Evolutionary conservation across 2,797 vertebrate species (phyloP).

Genomic region (Acrossocheilus wenchowensis): DNA sequence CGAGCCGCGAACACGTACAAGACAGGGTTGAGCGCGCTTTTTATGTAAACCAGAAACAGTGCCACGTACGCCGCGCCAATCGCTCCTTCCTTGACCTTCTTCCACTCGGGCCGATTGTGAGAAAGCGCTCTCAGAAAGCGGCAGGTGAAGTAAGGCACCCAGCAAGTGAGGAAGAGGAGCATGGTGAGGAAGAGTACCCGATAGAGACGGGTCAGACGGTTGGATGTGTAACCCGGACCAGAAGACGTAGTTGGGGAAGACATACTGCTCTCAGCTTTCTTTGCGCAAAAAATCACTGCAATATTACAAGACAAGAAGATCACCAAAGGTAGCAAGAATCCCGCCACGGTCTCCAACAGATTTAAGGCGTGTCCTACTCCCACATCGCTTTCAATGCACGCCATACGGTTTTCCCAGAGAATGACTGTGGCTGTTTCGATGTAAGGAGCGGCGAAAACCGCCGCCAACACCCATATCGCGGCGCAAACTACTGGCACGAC

Average conservation of each 20-base stretch:
- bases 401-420: accelerated
- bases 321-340: constrained; percentile 77
- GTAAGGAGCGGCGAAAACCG: constrained; percentile 72
- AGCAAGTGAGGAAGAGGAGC: constrained; percentile 82
- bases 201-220: constrained; percentile 75
- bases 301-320: constrained; percentile 80
- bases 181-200: constrained; percentile 79
- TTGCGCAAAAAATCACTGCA: constrained; percentile 71
- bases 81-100: accelerated
- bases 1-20: constrained; percentile 81
- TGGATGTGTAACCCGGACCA: constrained; percentile 47
- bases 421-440: constrained; percentile 54
- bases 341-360: constrained; percentile 73
- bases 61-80: constrained; percentile 54
- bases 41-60: constrained; percentile 79
- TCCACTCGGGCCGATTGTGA: accelerated
- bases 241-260: constrained; percentile 44
- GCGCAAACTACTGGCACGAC: constrained; percentile 75
- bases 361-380: constrained; percentile 59
- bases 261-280: constrained; percentile 39
- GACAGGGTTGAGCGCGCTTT: constrained; percentile 79
- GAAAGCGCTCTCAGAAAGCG: constrained; percentile 72
- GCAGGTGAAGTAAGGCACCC: constrained; percentile 82
- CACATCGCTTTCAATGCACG: constrained; percentile 60
- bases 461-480: constrained; percentile 73